phyloP scores from a whole-genome alignment of 2,888 invertebrate species.

The Frankliniella fusca region DNA sequence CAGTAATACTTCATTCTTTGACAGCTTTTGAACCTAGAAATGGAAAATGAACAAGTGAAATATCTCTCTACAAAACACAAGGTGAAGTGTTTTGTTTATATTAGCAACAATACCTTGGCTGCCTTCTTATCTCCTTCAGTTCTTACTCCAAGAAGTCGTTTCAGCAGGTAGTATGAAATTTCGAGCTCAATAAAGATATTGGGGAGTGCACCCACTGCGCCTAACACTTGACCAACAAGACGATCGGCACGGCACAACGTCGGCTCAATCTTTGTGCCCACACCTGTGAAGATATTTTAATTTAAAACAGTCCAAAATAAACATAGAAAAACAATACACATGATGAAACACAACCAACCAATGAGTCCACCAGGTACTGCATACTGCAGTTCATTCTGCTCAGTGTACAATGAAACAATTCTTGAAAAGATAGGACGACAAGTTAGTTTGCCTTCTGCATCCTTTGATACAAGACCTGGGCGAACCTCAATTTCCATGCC shows the following conservation, averaged over 20 bases:
- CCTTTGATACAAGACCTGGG: conserved; percentile 96
- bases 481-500: conserved; percentile 99
- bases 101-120: conserved; percentile 67
- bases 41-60: conserved; percentile 32
- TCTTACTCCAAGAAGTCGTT: conserved; percentile 92
- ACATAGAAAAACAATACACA: not conserved
- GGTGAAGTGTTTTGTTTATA: not conserved
- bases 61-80: not conserved
- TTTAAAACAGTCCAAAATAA: conserved; percentile 13
- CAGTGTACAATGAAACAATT: conserved; percentile 94
- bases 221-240: conserved; percentile 93
- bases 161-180: conserved; percentile 94
- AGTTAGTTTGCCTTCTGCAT: conserved; percentile 88
- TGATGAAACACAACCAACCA: conserved; percentile 49
- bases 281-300: conserved; percentile 54
- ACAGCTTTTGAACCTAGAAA: conserved; percentile 59
- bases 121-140: conserved; percentile 99
- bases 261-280: conserved; percentile 98
- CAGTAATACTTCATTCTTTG: conserved; percentile 68
- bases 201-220: conserved; percentile 93
- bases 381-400: conserved; percentile 96
- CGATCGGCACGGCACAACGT: conserved; percentile 97
- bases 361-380: conserved; percentile 99
- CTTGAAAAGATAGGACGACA: conserved; percentile 95
- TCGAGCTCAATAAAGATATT: conserved; percentile 97